These are phyloP conservation scores for Dryocosmus kuriphilus DNA, from an alignment of 2,888 invertebrate genomes.

Conservation along the genomic window DNA sequence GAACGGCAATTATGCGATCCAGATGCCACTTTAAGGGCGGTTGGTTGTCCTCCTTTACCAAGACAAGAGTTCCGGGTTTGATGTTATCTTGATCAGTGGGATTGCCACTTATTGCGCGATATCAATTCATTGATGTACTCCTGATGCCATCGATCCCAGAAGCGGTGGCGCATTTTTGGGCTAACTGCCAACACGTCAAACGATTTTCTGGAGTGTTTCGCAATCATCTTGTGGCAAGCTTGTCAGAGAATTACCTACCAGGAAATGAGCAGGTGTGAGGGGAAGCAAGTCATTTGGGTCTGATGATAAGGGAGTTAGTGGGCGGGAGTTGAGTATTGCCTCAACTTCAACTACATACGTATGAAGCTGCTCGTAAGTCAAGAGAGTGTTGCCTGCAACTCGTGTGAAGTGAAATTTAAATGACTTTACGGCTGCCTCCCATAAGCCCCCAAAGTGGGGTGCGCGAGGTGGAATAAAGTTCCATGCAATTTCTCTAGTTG, in stretches of 20 bases:
- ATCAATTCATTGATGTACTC: neutral
- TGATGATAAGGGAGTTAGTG: neutral
- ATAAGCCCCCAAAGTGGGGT: neutral
- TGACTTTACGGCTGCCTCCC: slow-evolving; percentile 11
- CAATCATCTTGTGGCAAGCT: neutral
- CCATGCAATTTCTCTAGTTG: neutral
- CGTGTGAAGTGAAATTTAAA: slow-evolving; percentile 11
- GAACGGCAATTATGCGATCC: too few relatives aligned
- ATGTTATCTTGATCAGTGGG: too few relatives aligned
- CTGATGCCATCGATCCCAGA: too few relatives aligned
- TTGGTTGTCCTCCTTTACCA: too few relatives aligned
- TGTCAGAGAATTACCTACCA: neutral
- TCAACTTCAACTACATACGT: neutral
- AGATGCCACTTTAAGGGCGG: too few relatives aligned
- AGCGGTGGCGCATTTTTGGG: neutral
- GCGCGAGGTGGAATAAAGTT: slow-evolving; percentile 21
- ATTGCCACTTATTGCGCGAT: too few relatives aligned
- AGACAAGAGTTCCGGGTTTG: too few relatives aligned
- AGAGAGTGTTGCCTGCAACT: neutral
- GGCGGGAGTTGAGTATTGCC: too few relatives aligned
- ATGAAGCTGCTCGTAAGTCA: neutral
- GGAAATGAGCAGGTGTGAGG: too few relatives aligned
- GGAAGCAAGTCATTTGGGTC: neutral
- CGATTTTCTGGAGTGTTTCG: neutral
- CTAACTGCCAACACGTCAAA: neutral